phyloP scores from a whole-genome alignment of 2,888 invertebrate species.

The Drosophila nr. perissopoda region DNA sequence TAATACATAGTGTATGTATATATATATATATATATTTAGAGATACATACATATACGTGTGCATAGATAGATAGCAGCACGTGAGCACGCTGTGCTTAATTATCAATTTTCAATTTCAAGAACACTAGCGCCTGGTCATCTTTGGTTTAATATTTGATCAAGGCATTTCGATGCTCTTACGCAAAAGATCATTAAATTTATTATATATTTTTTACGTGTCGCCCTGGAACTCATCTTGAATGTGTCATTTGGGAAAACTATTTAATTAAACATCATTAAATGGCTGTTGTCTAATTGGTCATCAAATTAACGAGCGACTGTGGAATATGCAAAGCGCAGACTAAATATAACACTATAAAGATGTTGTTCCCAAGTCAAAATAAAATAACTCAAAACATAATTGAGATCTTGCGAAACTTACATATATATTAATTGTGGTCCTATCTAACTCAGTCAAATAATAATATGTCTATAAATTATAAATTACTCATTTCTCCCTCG shows the following conservation, averaged over 20 bases:
- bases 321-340: not conserved
- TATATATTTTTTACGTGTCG: not conserved
- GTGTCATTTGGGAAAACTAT: not conserved
- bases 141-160: not conserved
- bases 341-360: not conserved
- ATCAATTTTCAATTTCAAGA: slow-evolving; percentile 72
- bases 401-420: not conserved
- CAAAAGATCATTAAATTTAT: not conserved
- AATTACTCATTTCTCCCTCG: not conserved
- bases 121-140: slow-evolving; percentile 28
- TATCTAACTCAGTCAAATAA: not conserved
- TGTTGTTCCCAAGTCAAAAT: not conserved
- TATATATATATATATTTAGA: too few species aligned
- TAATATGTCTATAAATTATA: not conserved
- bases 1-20: not conserved
- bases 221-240: not conserved
- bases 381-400: not conserved
- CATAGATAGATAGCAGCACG: slow-evolving; percentile 44
- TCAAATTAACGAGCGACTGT: not conserved
- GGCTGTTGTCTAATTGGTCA: not conserved
- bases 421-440: not conserved
- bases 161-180: not conserved
- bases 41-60: too few species aligned
- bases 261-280: not conserved
- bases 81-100: slow-evolving; percentile 66